Evolutionary conservation across 1,140 invertebrate species (phyloP), one percentile per base, ranked within the genome.

Genomic region (Sminthurides bifidus): DNA sequence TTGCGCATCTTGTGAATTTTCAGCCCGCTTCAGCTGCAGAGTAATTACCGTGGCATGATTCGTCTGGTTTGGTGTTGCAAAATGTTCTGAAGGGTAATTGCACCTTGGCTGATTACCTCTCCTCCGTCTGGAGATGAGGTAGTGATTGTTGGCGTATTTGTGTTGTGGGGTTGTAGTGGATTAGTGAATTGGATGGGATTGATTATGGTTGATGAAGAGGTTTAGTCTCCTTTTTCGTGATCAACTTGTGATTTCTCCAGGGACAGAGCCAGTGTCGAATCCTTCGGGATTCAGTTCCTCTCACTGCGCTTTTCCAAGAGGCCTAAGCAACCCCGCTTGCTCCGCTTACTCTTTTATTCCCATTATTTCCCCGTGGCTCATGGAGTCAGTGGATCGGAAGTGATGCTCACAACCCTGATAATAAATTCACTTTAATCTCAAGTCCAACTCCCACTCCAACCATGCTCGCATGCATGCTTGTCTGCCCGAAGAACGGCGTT

Each of bases 321-420:
- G 5, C 19, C 6, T 35, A 35, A 31, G n/a, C n/a, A n/a, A n/a
- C n/a, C n/a, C n/a, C n/a, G n/a, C n/a, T 48, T 48, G 5, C n/a
- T 24, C 14, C 45, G 4, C 23, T 26, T 48, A 5, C 21, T 41
- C 38, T 15, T 41, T 17, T 41, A 5, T 21, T 21, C n/a, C 12
- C 21, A 8, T 48, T 19, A 26, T 17, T 48, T 30, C 21, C 12
- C 21, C 8, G 44, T 10, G 41, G 6, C 37, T 57, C 29, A 3
- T 30, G 26, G 23, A 59, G 26, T 55, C 62, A 60, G 40, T 64
- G 41, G 50, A 64, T 52, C 62, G 62, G 62, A 64, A 64, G 59
- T 58, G 58, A 60, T 58, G 52, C 38, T 46, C 52, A 61, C 48
- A 59, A 50, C 52, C 52, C 30, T 58, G 29, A 46, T 48, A 56